Evolutionary conservation across 2,113 vertebrate genomes (phyloP), one percentile per base, ranked within the genome.

Genomic region (Dendrocopos noguchii): DNA sequence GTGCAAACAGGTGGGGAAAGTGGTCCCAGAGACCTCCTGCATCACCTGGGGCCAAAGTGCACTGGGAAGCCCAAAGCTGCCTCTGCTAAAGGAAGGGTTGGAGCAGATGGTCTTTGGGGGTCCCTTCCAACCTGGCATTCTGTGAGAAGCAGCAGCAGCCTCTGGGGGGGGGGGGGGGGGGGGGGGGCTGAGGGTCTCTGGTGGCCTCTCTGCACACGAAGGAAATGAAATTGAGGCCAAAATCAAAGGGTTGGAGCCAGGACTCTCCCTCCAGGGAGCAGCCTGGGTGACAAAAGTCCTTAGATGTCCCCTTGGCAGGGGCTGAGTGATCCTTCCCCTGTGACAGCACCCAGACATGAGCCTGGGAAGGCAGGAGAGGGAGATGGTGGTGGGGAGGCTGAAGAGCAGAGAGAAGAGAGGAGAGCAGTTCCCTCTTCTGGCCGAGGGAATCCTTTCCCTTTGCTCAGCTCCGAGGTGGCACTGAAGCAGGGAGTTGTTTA

Each of bases 1-100:
- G 0, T 3, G 22, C 15, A 20, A n/a, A 17, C 7, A 16, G n/a
- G 24, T 0, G 0, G 47, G 21, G 21, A 55, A 2, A n/a, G 14
- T 7, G 5, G 0, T 42, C 56, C 55, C 4, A 0, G 9, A 34
- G 39, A 39, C 29, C 16, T 67, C 28, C 36, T 31, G 61, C 44
- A 22, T 6, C 21, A 16, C 25, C 24, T 3, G 1, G 50, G n/a
- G 25, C 9, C 31, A 21, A 22, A 59, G 10, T 0, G 0, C 27
- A 19, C 4, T 22, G 53, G n/a, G 44, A 42, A 33, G 28, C n/a
- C 64, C 44, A 12, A 46, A 65, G 16, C 12, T 21, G 8, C 27
- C 29, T 31, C 63, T 6, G 70, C 24, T 47, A 19, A 52, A 67
- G 20, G 61, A 21, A 22, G 20, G 47, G 19, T 50, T 50, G 47